Evolutionary conservation across 2,113 vertebrate species (phyloP), one percentile per base, ranked within the genome.

Genomic region (Amia ocellicauda): DNA sequence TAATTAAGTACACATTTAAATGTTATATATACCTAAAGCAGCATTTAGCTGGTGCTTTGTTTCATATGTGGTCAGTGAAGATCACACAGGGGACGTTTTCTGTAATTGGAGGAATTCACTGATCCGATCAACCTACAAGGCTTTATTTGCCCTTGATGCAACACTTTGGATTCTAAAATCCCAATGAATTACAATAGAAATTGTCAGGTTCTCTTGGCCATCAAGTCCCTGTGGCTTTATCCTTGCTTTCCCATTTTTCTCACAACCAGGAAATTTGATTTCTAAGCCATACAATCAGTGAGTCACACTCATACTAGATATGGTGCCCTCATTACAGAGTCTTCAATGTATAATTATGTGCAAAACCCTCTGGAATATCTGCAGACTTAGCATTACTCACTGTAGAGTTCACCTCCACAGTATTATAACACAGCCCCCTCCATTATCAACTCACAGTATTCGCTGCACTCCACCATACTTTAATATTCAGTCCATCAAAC

Each of bases 231-330:
- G 31, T 36, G 5, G 11, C 31, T 36, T n/a, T 36, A 36, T 36
- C 31, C 31, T 7, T 11, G 31, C 31, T 7, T 36, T 5, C 5
- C 31, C 31, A 27, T 27, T 26, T 42, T 24, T 29, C 53, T 23
- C 19, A 49, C 40, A 57, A 17, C 42, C n/a, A 57, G 5, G 13
- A 49, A 49, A 65, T 58, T 54, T 27, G 28, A 28, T 58, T 43
- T 49, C 14, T 51, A 23, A n/a, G 19, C 50, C 16, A 45, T 36
- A 58, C 55, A 58, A 47, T 50, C 23, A 54, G 54, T 58, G 63
- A 66, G 45, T 58, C 29, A 66, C 51, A 40, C 27, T 56, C 41
- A 56, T 28, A 42, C 40, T 29, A 23, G 28, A 28, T 20, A 24
- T 26, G 50, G 20, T 41, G 11, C 50, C 23, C 55, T 36, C 29